phyloP scores from a whole-genome alignment of 2,113 vertebrate species.

The Aix galericulata region DNA sequence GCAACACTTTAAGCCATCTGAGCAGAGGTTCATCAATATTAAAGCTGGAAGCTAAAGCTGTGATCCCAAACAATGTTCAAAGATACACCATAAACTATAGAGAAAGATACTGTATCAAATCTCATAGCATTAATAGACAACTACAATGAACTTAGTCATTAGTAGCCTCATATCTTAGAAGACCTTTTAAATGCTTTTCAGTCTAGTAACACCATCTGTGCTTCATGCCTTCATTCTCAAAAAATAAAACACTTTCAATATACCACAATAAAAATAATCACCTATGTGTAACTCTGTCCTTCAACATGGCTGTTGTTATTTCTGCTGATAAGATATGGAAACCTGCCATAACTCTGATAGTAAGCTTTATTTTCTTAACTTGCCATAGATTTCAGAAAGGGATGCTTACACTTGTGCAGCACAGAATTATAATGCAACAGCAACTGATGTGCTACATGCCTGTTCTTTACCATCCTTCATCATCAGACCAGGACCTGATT shows the following conservation, averaged over 20 bases:
- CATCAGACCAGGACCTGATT: not conserved
- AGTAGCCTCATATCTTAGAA: not conserved
- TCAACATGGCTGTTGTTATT: not conserved
- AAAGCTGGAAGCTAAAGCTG: not conserved
- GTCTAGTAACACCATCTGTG: not conserved
- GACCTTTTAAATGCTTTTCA: not conserved
- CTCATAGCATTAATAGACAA: not conserved
- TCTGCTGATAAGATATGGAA: not conserved
- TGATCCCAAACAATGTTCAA: fast-evolving
- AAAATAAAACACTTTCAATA: not conserved
- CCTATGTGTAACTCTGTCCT: not conserved
- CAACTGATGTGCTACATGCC: not conserved
- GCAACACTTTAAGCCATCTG: not conserved
- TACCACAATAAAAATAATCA: not conserved
- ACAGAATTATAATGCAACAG: not conserved
- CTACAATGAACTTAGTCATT: not conserved
- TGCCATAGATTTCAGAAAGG: not conserved
- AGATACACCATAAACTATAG: not conserved
- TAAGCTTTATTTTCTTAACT: not conserved
- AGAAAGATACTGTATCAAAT: not conserved
- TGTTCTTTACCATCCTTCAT: not conserved
- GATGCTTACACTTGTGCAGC: not conserved
- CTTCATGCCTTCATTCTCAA: not conserved
- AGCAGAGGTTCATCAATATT: not conserved
- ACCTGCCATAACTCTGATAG: not conserved